Conservation (phyloP, 2,888 invertebrate genomes). For the Ypsolopha sequella region DNA sequence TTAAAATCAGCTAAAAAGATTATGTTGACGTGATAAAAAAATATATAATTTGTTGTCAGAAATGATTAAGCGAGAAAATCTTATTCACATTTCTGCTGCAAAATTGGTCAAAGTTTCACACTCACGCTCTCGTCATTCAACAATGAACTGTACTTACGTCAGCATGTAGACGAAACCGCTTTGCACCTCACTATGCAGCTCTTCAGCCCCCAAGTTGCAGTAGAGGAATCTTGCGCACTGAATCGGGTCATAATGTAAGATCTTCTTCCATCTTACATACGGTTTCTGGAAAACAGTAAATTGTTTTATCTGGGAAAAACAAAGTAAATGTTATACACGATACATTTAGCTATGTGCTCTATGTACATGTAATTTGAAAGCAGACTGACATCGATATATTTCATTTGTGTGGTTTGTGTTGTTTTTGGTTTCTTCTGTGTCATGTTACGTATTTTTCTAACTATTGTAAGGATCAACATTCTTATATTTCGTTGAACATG, state of each 20-base stretch:
- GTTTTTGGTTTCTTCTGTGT: no score
- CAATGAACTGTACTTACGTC: constrained; percentile 30
- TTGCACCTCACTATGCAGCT: constrained; percentile 27
- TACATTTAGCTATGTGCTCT: not conserved
- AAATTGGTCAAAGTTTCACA: not conserved
- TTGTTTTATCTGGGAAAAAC: not conserved
- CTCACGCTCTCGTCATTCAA: not conserved
- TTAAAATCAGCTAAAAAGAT: not conserved
- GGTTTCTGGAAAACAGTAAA: constrained; percentile 30
- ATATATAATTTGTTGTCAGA: not conserved
- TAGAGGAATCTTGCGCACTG: constrained; percentile 52
- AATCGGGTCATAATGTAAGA: constrained; percentile 44
- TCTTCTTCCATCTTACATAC: constrained; percentile 53
- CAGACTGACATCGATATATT: not conserved
- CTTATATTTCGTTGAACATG: not conserved
- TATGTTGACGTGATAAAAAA: not conserved
- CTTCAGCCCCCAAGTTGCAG: constrained; percentile 44
- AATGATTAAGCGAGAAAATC: not conserved
- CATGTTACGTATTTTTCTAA: not conserved
- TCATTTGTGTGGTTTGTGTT: not conserved
- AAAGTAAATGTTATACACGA: not conserved
- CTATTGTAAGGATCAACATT: not conserved
- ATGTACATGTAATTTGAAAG: not conserved
- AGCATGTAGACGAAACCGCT: constrained; percentile 49
- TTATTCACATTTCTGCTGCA: not conserved